Evolutionary conservation across 2,113 vertebrate genomes (phyloP).

Genomic region (Crotalus horridus): DNA sequence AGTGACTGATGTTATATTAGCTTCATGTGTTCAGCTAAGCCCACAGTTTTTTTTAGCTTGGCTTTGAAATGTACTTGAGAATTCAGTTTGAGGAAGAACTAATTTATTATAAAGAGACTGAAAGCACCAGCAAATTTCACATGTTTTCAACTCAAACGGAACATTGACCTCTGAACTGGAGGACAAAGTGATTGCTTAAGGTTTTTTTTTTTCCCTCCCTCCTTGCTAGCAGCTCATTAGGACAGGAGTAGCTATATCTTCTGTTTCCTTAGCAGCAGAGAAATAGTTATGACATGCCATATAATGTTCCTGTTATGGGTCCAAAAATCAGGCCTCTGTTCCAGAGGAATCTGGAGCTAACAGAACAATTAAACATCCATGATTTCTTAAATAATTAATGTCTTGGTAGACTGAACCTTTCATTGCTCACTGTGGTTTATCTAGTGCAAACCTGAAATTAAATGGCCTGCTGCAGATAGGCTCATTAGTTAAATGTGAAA

Average conservation of each 20-base stretch:
- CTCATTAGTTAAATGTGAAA: not conserved
- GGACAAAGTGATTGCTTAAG: not conserved
- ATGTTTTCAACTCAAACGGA: not conserved
- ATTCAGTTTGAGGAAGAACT: not conserved
- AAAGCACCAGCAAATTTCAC: not conserved
- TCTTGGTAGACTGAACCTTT: not conserved
- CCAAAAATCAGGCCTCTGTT: not conserved
- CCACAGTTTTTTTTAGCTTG: not conserved
- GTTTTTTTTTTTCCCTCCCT: too few relatives aligned
- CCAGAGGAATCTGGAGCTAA: not conserved
- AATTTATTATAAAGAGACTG: not conserved
- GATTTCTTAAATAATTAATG: not conserved
- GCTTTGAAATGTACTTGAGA: not conserved
- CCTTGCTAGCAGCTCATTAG: not conserved
- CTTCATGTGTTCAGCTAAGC: not conserved
- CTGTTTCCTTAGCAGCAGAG: not conserved
- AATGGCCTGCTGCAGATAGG: not conserved
- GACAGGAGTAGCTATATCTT: not conserved
- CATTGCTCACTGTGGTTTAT: slow-evolving; percentile 8
- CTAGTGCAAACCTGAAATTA: not conserved
- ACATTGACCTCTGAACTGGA: not conserved
- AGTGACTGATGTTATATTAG: not conserved
- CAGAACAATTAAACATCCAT: not conserved
- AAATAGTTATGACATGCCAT: not conserved
- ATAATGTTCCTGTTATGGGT: not conserved